Evolutionary conservation across 2,797 vertebrate species (phyloP).

Genomic region (Lerista edwardsae): DNA sequence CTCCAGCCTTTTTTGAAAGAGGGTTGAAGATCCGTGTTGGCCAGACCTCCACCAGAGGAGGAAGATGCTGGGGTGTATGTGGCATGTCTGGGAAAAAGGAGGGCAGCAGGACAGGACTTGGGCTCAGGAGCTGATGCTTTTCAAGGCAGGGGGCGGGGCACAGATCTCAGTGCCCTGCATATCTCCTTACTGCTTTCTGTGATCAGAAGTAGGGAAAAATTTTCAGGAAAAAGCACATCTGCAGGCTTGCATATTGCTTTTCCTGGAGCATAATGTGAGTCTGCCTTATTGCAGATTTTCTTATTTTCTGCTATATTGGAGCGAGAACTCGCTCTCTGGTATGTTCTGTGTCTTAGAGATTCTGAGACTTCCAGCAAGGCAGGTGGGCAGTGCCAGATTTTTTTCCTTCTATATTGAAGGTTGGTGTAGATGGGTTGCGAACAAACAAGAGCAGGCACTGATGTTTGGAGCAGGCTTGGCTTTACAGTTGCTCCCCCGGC

Average conservation of each 20-base stretch:
- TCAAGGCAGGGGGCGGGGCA: not conserved
- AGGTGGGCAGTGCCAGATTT: not conserved
- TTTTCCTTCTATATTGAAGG: too few relatives aligned
- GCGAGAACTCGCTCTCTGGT: not conserved
- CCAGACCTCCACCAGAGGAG: too few relatives aligned
- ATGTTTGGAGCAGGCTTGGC: not conserved
- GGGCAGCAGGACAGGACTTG: too few relatives aligned
- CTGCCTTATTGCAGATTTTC: not conserved
- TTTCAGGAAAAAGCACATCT: not conserved
- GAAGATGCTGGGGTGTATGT: too few relatives aligned
- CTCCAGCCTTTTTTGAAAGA: too few relatives aligned
- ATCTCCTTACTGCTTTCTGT: not conserved
- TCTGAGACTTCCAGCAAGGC: not conserved
- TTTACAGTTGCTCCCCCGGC: not conserved
- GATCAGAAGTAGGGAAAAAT: not conserved
- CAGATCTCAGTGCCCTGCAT: not conserved
- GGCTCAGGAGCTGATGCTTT: not conserved
- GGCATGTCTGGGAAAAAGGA: too few relatives aligned
- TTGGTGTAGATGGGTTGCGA: not conserved
- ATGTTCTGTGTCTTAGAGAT: not conserved
- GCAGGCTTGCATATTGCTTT: not conserved
- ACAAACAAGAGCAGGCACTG: not conserved
- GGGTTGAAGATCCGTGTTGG: too few relatives aligned
- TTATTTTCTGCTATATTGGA: not conserved
- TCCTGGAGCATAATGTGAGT: not conserved